Conservation (phyloP, 2,888 invertebrate genomes). For the Drosophila algonquin region DNA sequence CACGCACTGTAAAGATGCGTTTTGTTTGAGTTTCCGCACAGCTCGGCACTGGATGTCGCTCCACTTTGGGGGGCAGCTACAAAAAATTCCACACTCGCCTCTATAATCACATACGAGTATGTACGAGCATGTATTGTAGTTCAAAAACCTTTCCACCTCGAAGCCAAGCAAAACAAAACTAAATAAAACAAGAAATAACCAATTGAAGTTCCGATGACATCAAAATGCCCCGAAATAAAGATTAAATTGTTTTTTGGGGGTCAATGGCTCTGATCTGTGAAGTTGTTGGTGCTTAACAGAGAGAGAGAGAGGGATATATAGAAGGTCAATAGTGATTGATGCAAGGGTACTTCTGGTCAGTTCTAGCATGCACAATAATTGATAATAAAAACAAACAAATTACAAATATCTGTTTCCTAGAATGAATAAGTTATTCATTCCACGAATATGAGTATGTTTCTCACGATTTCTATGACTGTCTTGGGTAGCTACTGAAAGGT, state of each 20-base stretch:
- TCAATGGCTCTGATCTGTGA: constrained; percentile 64
- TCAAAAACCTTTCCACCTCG: constrained; percentile 71
- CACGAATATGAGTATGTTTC: too few species aligned
- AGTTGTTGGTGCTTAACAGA: neutral
- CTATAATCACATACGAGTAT: neutral
- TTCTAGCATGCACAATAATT: neutral
- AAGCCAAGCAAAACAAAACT: constrained; percentile 21
- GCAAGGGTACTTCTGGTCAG: constrained; percentile 41
- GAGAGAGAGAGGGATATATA: constrained; percentile 36
- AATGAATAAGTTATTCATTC: too few species aligned
- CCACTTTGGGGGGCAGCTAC: neutral
- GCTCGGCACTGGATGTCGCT: neutral
- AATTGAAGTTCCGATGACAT: constrained; percentile 75
- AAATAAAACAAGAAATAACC: constrained; percentile 38
- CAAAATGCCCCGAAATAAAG: constrained; percentile 53
- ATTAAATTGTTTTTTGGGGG: constrained; percentile 53
- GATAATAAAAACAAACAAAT: too few species aligned
- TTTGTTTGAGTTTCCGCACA: constrained; percentile 42
- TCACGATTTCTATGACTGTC: too few species aligned
- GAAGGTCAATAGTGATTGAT: constrained; percentile 59
- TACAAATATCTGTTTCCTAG: too few species aligned
- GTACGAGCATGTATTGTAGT: constrained; percentile 38
- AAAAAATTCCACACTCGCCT: constrained; percentile 36
- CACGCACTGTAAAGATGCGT: constrained; percentile 25
- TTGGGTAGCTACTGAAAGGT: too few species aligned